Evolutionary conservation across 2,888 invertebrate genomes (phyloP), one percentile per base, ranked within the genome.

Genomic region (Synergus gifuensis): DNA sequence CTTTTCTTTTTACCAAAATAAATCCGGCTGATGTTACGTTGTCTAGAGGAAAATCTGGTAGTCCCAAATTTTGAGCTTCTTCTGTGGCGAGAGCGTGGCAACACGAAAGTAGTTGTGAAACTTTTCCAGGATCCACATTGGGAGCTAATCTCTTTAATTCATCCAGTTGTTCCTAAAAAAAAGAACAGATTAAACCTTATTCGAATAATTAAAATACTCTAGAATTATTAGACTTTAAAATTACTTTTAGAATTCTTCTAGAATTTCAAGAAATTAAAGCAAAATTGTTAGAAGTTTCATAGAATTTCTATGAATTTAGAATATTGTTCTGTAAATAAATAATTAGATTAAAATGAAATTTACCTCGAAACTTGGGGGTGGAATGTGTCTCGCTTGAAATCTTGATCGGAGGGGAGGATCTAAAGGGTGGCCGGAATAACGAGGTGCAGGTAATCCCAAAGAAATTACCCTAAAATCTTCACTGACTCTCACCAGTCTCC

Each of bases 381-480:
- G 93, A 82, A 99, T 94, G 92, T 98, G 96, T 90, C 98, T 94
- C 0, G 98, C 98, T 92, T 99, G 99, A 92, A 99, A 99, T 80
- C 99, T 94, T 0, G 98, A 98, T 78, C 99, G 94, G 46, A 99
- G 93, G 0, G 99, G 99, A 36, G 99, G 99, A 93, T 99, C 99
- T 54, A 99, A 93, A 0, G 98, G 98, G 92, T 98, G 98, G 5
- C 99, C 99, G 76, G 95, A 94, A 92, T 98, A 98, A 77, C 96
- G 93, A 40, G 98, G 97, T 16, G 98, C 96, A 0, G 98, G 98
- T 81, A 98, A 90, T 0, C 98, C 98, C n/a, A 98, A 93, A 0
- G 98, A 98, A 78, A 98, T 96, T 12, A 98, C 98, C 67, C 98
- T 94, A 93, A 99, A 99, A 88, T 97, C 95, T 91, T 98, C 98